Percentiles rank a stretch among this genome's conserved stretches.
phyloP scores from a whole-genome alignment of 2,888 invertebrate genomes.

The Nemapogon koenigi region DNA sequence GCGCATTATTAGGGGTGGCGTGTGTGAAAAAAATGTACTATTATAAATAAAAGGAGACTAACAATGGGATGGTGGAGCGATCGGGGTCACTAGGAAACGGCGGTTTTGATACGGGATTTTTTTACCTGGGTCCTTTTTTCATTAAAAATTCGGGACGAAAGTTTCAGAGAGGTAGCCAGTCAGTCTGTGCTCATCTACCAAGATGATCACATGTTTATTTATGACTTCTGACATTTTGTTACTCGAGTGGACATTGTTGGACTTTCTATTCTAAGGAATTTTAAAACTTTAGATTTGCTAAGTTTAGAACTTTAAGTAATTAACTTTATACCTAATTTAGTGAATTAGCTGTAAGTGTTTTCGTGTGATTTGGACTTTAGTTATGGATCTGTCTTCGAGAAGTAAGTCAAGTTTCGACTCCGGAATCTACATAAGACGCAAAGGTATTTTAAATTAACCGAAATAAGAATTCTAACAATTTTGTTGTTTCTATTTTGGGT shows the following conservation, averaged over 20 bases:
- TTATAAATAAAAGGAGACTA: slow-evolving; percentile 58
- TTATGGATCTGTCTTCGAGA: slow-evolving; percentile 56
- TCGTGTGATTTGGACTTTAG: slow-evolving; percentile 19
- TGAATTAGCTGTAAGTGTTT: slow-evolving; percentile 9
- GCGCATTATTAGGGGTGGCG: slow-evolving; percentile 59
- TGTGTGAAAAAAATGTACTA: slow-evolving; percentile 61
- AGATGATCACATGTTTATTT: slow-evolving; percentile 58
- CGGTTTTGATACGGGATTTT: slow-evolving; percentile 62
- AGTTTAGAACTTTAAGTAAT: slow-evolving; percentile 5
- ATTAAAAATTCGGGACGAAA: slow-evolving; percentile 38
- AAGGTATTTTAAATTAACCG: slow-evolving; percentile 33
- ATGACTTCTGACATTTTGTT: slow-evolving; percentile 33
- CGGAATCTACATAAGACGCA: slow-evolving; percentile 58
- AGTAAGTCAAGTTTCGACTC: slow-evolving; percentile 66
- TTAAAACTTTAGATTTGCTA: slow-evolving; percentile 18
- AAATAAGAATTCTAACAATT: slow-evolving; percentile 12
- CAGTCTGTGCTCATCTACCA: slow-evolving; percentile 63
- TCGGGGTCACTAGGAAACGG: slow-evolving; percentile 66
- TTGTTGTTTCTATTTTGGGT: slow-evolving; percentile 10
- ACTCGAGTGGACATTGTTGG: slow-evolving; percentile 32
- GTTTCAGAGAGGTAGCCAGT: slow-evolving; percentile 52
- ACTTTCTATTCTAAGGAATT: slow-evolving; percentile 21
- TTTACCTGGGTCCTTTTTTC: slow-evolving; percentile 60
- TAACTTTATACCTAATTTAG: background rate
- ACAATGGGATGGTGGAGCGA: slow-evolving; percentile 62